Evolutionary conservation across 2,113 vertebrate genomes (phyloP), one percentile per base, ranked within the genome.

Genomic region (Anoura caudifer): DNA sequence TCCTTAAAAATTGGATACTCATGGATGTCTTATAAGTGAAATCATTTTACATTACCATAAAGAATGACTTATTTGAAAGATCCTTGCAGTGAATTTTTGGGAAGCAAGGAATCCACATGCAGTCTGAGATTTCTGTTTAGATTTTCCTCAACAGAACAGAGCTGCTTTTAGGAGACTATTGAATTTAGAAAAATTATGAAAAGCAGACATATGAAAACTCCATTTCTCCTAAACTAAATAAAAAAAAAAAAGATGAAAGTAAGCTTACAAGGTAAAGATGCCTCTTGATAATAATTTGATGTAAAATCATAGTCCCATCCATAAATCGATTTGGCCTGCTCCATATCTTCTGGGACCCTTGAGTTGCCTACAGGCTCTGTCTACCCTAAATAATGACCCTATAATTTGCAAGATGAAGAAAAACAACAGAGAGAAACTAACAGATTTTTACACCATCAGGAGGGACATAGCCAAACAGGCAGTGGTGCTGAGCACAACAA

Each of bases 401-500:
- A 86, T 86, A 92, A 97, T 92, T 20, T 43, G 82, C 91, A 92
- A 69, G 43, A 54, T 97, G 80, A 86, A 94, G 86, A 97, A 95
- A 95, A 97, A 82, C 81, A 70, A 96, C 92, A 97, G 96, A 96
- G 92, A 96, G 91, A 92, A 93, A 88, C 33, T 92, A 97, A 96
- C 94, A 97, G 94, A 97, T 96, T 98, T 97, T 98, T 96, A 95
- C 61, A 96, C 97, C 97, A 98, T 98, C 97, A 97, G 96, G 93
- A 98, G 91, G 93, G 91, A 98, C 95, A 96, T 10, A 98, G 98
- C 85, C 98, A 97, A 98, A 97, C 97, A 98, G 98, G 97, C 96
- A 97, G 95, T 97, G 91, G 97, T 94, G 90, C 95, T 98, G 94
- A 97, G 93, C 97, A 98, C 97, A 98, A 97, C 97, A 98, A 98